These are phyloP conservation scores for Caenorhabditis angaria DNA, from an alignment of 2,888 invertebrate species.

Conservation along the genomic window DNA sequence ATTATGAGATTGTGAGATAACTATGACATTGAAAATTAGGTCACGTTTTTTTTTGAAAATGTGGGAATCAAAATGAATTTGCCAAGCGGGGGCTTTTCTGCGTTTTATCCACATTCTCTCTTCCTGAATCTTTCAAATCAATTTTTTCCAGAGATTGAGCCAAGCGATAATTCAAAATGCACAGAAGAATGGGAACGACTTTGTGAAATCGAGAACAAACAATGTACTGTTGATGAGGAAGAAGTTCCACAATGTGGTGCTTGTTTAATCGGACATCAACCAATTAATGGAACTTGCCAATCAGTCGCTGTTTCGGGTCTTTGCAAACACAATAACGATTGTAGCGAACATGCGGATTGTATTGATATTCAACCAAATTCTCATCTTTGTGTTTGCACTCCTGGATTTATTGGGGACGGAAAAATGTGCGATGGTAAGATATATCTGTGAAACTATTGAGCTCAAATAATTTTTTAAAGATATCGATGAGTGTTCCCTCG, in stretches of 20 bases:
- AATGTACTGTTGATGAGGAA: slow-evolving; percentile 68
- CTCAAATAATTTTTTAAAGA: slow-evolving; percentile 43
- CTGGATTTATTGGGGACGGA: slow-evolving; percentile 84
- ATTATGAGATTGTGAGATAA: no score
- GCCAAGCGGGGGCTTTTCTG: no score
- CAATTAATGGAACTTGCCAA: slow-evolving; percentile 65
- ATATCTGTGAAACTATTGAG: not conserved
- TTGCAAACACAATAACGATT: slow-evolving; percentile 64
- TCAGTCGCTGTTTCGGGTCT: slow-evolving; percentile 60
- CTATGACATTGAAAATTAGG: not conserved
- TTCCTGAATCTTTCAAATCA: not conserved
- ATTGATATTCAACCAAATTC: slow-evolving; percentile 65
- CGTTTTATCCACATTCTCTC: no score
- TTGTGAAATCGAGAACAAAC: slow-evolving; percentile 65
- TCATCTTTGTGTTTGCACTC: slow-evolving; percentile 81
- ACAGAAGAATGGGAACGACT: slow-evolving; percentile 62
- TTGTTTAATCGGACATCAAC: slow-evolving; percentile 66
- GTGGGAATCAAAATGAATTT: not conserved
- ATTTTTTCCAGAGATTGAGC: slow-evolving; percentile 31
- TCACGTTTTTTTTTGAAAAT: not conserved
- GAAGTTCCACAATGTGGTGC: slow-evolving; percentile 69
- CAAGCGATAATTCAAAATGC: slow-evolving; percentile 42
- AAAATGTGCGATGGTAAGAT: slow-evolving; percentile 68
- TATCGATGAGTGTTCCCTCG: slow-evolving; percentile 68
- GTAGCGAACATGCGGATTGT: slow-evolving; percentile 68